Evolutionary conservation across 1,140 invertebrate species (phyloP), one percentile per base, ranked within the genome.

Genomic region (Drosophila gunungcola): DNA sequence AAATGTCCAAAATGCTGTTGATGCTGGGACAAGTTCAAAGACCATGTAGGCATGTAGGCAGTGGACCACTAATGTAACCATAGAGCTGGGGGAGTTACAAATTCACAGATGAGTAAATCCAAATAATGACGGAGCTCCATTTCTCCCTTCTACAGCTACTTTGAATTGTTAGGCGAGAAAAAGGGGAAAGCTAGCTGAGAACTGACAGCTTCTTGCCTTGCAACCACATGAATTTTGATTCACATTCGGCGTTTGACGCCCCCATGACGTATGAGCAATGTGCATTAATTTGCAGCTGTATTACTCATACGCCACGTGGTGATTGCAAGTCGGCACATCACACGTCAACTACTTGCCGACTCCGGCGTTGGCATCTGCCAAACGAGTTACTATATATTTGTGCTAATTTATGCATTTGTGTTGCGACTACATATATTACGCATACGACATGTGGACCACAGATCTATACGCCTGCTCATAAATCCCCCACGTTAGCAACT

Each of bases 231-330:
- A 36, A 67, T 41, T 51, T 51, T 42, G 61, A 27, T 56, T 56
- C 16, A 9, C 21, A 29, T 69, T 32, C n/a, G 4, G 32, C 13
- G 25, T 62, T 49, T 63, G 43, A 73, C 49, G 57, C 36, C 42
- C 55, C 67, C 64, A 62, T 54, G 70, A 49, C 80, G 70, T 79
- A 79, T 72, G 76, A 75, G 75, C 67, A 86, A 84, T 85, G 73
- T 58, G 52, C 73, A 80, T 48, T 73, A 61, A 75, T 41, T 62
- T 79, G 76, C 69, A 51, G 61, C 39, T 54, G 78, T 48, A 86
- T 89, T 79, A 76, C 83, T 78, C 74, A 78, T 82, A 82, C 74
- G 74, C 64, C 72, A 57, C 49, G 62, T 62, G 39, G 57, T 48
- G 51, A 54, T 68, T 67, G 56, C 43, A 36, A 65, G 63, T 65